Evolutionary conservation across 2,888 invertebrate species (phyloP).

Genomic region (Hypolimnas misippus): DNA sequence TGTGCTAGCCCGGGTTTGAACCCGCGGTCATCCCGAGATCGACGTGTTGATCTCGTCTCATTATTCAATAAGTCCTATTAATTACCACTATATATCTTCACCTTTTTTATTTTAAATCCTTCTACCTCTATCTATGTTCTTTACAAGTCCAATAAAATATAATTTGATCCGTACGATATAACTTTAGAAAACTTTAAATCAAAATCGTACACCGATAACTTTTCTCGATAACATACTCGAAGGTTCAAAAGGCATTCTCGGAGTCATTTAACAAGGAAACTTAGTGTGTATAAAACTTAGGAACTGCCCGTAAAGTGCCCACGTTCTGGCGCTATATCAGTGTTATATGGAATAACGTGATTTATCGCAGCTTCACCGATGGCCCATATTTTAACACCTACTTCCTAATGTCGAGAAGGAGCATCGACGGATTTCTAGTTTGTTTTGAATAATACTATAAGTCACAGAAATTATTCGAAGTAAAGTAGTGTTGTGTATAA

Average conservation of each 20-base stretch:
- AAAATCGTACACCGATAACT: constrained; percentile 24
- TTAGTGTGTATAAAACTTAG: constrained; percentile 33
- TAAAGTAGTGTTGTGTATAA: too few relatives aligned
- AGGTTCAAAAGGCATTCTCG: constrained; percentile 31
- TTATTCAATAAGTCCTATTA: too few relatives aligned
- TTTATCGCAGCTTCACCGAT: constrained; percentile 47
- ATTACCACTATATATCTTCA: too few relatives aligned
- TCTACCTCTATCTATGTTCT: not conserved
- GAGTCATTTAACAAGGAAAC: constrained; percentile 33
- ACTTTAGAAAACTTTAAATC: constrained; percentile 26
- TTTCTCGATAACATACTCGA: constrained; percentile 31
- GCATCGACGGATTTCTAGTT: not conserved
- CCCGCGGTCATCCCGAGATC: too few relatives aligned
- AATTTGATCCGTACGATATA: constrained; percentile 19
- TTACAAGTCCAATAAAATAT: constrained; percentile 13
- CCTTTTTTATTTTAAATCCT: constrained; percentile 2
- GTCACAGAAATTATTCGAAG: not conserved
- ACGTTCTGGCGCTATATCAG: constrained; percentile 50
- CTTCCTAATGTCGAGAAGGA: constrained; percentile 1
- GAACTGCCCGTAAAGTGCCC: constrained; percentile 46
- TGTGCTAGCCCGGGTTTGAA: too few relatives aligned
- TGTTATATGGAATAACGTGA: constrained; percentile 45
- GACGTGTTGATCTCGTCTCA: too few relatives aligned
- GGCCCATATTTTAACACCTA: constrained; percentile 51
- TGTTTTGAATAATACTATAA: not conserved